Evolutionary conservation across 2,888 invertebrate species (phyloP), one percentile per base, ranked within the genome.

Genomic region (Heteromyza rotundicornis): DNA sequence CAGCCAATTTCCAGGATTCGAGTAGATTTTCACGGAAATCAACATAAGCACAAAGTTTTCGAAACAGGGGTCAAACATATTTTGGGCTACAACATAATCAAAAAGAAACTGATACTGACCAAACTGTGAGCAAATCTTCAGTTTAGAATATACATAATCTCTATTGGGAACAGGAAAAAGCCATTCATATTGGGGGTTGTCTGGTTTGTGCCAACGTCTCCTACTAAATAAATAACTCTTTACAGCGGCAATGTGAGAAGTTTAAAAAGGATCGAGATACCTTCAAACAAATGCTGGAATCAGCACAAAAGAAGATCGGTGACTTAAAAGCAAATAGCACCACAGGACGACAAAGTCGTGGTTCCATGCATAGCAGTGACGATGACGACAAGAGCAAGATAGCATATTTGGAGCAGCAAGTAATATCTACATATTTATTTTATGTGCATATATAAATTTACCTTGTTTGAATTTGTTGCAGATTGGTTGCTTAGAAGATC

Each of bases 261-360:
- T 94, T 95, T 79, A 92, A 93, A 78, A 86, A 94, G 63, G 96
- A 96, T 82, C 87, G 94, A 59, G 95, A 96, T 78, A 91, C 92
- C 57, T 95, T 92, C 76, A 92, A 93, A 70, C 94, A 95, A 78
- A 93, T 96, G 90, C 81, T 95, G 44, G 94, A 95, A 76, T 90
- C 91, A 12, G 92, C 95, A 1, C 94, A 95, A 79, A 92, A 92
- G 82, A 90, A 91, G 36, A 91, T 94, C 71, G 87, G 89, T 0
- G 92, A 94, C 68, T 85, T 93, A 20, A 93, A 92, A 79, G 82
- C 81, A 7, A 82, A 76, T n/a, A 32, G 32, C 60, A 82, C 77
- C 57, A 84, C 84, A 19, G 87, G 88, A 0, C 84, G 87, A 69
- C 84, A 86, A 57, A 86, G 87, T 50, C 85, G 88, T 59, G 85